Base-by-base conservation (phyloP, 2,888 invertebrate genomes). In the Eristalinus aeneus region DNA sequence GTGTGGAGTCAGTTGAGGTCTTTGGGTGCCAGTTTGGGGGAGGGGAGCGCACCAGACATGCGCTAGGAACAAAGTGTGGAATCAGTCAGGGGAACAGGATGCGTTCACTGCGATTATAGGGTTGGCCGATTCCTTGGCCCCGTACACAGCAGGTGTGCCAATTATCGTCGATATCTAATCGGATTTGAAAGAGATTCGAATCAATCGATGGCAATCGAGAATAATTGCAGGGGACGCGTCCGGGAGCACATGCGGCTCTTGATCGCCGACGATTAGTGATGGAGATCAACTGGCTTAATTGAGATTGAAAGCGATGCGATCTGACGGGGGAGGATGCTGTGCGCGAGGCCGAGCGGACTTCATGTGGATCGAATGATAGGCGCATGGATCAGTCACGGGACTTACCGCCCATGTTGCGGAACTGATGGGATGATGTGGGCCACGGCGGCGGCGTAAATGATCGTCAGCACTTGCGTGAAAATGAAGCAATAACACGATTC, bases 1-100 rank as follows among this genome's bases (percentile, higher is more conserved):
- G 81, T 81, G 65, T 84, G 76, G 72, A 85, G 76, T 85, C 80
- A 80, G 80, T 84, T 84, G 75, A 75, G 79, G 79, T 79, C 79
- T 84, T 79, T 27, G 27, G 27, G 27, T 27, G n/a, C n/a, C n/a
- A n/a, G n/a, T n/a, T n/a, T n/a, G 34, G 10, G 27, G 46, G 34
- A n/a, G 34, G 56, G 46, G 16, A 32, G 61, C 71, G 61, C 8
- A 1, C 16, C 46, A 16, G 46, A 46, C 46, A 46, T 46, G 16
- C 74, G 71, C 39, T 69, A 54, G 77, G 39, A 72, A 72, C 72
- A 72, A 72, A 16, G 46, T 79, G 67, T 79, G 53, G 67, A 67
- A 69, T 75, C n/a, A 76, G 65, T 32, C 74, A 61, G 46, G 63
- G 76, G 36, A 72, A 81, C 77, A 77, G 77, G 83, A 83, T 84